Evolutionary conservation across 2,888 invertebrate species (phyloP), one percentile per base, ranked within the genome.

Genomic region (Orchestes rusci): DNA sequence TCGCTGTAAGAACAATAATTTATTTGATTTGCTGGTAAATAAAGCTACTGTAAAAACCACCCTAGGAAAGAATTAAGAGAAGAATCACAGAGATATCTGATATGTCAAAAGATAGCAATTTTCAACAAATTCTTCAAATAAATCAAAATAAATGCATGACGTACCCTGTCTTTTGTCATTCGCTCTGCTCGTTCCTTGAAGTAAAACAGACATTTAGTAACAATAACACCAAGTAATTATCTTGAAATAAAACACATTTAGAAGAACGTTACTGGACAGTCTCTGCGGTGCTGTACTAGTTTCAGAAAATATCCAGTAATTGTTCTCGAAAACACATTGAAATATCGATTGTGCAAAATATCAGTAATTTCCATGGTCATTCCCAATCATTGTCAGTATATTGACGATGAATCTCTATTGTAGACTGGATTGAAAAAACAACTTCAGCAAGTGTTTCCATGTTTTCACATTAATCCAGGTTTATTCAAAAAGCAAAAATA

Each of bases 151-250:
- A n/a, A n/a, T n/a, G n/a, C n/a, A n/a, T n/a, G 53, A 64, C 67
- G 61, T 68, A 69, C 69, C 67, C 67, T 63, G 58, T 69, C 69
- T 64, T 68, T 69, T 45, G 66, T 62, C 52, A 63, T 61, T 60
- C 62, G 63, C 53, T 65, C 66, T 46, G 68, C 68, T 53, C 67
- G 62, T 62, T 69, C 68, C 68, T 69, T 67, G 60, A 65, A 65
- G 54, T 58, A 61, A 62, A 62, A 62, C 50, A 58, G 48, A 44
- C 54, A 52, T 59, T 57, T 58, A 58, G 59, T 61, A 56, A 55
- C 54, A 57, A 51, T 52, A 39, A 48, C 49, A 51, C 39, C n/a
- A 47, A 53, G 50, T 52, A 50, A 35, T 23, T 10, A 23, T 23
- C 5, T 7, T 23, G 10, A 7, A 23, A 50, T 43, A 48, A 48